Evolutionary conservation across 2,888 invertebrate species (phyloP).

Genomic region (Anodontia alba): DNA sequence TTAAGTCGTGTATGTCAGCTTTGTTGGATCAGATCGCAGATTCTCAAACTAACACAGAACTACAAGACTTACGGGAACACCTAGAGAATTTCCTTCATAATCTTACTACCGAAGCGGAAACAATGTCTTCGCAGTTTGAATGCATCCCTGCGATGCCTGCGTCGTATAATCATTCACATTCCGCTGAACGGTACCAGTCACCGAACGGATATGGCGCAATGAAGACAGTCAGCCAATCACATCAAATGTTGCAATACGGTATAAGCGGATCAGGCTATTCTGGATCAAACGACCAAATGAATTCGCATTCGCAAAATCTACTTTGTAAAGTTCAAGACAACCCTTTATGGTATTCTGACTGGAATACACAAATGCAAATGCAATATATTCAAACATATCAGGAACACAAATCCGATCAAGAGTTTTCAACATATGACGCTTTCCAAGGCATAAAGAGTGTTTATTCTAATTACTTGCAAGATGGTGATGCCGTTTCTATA

Average conservation of each 20-base stretch:
- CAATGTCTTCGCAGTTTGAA: not conserved
- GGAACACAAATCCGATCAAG: not conserved
- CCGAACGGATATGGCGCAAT: not conserved
- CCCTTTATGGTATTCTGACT: not conserved
- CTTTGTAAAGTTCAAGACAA: not conserved
- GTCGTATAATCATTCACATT: not conserved
- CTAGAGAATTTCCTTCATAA: constrained; percentile 1
- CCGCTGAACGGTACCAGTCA: not conserved
- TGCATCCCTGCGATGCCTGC: not conserved
- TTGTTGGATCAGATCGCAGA: not conserved
- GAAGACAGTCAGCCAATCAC: constrained; percentile 6
- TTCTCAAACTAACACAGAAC: not conserved
- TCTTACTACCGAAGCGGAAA: constrained; percentile 12
- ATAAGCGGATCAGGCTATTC: not conserved
- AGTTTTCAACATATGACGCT: constrained; percentile 2
- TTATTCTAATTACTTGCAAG: constrained; percentile 22
- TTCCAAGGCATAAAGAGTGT: constrained; percentile 12
- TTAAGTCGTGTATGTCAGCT: not conserved
- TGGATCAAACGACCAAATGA: not conserved
- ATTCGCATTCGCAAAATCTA: not conserved
- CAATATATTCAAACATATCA: constrained; percentile 1
- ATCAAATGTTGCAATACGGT: not conserved
- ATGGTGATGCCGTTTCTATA: not conserved
- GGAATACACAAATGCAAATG: constrained; percentile 18
- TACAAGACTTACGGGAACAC: not conserved